These are phyloP conservation scores for Hymenochirus boettgeri DNA, from an alignment of 2,113 vertebrate species.

Conservation along the genomic window DNA sequence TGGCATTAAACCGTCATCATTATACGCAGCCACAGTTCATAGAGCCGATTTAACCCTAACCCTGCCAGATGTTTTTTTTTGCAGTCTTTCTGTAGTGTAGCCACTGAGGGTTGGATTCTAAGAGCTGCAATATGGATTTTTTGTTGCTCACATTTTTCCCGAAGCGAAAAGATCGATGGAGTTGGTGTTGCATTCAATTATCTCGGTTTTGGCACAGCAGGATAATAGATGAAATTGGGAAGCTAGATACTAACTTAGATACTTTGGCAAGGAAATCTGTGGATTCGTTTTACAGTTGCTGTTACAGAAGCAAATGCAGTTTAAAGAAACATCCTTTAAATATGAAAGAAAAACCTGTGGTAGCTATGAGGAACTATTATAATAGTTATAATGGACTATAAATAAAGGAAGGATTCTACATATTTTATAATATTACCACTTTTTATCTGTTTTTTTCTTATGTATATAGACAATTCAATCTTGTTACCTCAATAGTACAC, in stretches of 20 bases:
- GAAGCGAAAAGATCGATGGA: neutral
- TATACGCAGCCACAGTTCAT: neutral
- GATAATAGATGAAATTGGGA: constrained; percentile 32
- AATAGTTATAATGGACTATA: too few species aligned
- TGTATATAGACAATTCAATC: too few species aligned
- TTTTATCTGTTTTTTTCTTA: too few species aligned
- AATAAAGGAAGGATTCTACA: too few species aligned
- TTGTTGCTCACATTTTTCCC: constrained; percentile 1
- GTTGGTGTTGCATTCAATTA: constrained; percentile 7
- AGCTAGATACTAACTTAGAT: neutral
- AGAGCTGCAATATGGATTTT: neutral
- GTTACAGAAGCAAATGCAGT: too few species aligned
- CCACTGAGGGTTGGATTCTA: neutral
- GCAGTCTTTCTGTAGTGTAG: neutral
- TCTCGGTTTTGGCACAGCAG: constrained; percentile 28
- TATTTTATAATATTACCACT: too few species aligned
- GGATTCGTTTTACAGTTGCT: too few species aligned
- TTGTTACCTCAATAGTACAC: too few species aligned
- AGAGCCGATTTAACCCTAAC: neutral
- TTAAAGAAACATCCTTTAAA: too few species aligned
- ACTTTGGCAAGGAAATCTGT: neutral
- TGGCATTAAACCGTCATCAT: neutral
- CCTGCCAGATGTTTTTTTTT: neutral
- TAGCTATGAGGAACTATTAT: too few species aligned
- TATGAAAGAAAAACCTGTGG: too few species aligned